Evolutionary conservation across 1,140 invertebrate genomes (phyloP), one percentile per base, ranked within the genome.

Genomic region (Belonocnema kinseyi): DNA sequence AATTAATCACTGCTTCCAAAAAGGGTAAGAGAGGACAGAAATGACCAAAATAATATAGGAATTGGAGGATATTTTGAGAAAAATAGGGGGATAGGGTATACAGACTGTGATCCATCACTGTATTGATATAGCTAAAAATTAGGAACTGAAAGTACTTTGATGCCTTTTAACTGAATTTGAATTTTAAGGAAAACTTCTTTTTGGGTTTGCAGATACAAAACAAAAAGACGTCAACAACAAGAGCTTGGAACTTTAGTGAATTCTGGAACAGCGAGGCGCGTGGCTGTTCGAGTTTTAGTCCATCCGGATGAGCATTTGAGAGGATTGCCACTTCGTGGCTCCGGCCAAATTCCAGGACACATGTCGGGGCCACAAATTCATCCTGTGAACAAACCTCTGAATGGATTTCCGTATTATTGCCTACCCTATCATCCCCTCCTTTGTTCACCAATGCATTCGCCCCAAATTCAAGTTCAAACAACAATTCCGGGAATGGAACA

Each of bases 351-450:
- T 78, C 82, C 87, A 53, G 88, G 88, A 33, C 88, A 90, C 82
- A 86, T 89, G 50, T 81, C 84, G 11, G 83, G 83, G 61, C 80
- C 89, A 56, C 90, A 91, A 77, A 85, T 90, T 79, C 88, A 91
- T 79, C 88, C 87, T 46, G 82, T 86, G 51, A 90, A 85, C 79
- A 90, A 91, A 85, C 85, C 88, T n/a, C 82, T 90, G 21, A 85
- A 85, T 54, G 87, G 89, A 46, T 91, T 92, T 77, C 91, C 91
- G 13, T 92, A 92, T 78, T 92, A 91, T 79, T 92, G 89, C 74
- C 81, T 92, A 46, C 91, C 91, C 51, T 92, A 92, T 84, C 90
- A 92, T 72, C 91, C 91, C n/a, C 77, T 92, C 17, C 85, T 92
- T 0, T 92, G 91, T 81, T 88, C 90, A 26, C 86, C 88, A 51